These are phyloP conservation scores for Metellina segmentata DNA, from an alignment of 2,888 invertebrate species.

Conservation along the genomic window DNA sequence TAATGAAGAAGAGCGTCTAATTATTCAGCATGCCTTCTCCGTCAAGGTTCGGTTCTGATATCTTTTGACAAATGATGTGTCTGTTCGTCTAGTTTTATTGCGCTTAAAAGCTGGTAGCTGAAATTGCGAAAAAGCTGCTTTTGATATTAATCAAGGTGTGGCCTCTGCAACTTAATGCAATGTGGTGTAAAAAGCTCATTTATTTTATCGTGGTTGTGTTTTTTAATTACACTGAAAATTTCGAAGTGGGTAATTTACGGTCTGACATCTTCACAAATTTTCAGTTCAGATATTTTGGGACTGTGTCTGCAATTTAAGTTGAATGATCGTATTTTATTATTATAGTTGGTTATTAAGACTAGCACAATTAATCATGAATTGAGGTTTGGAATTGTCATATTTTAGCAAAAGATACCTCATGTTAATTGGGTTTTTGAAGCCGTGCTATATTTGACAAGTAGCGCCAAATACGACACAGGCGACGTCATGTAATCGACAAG, in stretches of 20 bases:
- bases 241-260: background rate
- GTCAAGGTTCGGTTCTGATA: background rate
- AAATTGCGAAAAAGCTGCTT: background rate
- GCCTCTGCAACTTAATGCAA: background rate
- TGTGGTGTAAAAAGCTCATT: background rate
- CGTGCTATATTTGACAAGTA: too few species aligned
- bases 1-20: constrained; percentile 43
- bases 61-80: constrained; percentile 37
- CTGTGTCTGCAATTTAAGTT: background rate
- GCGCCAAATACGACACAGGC: too few species aligned
- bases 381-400: background rate
- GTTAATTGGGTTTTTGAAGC: too few species aligned
- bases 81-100: constrained; percentile 22
- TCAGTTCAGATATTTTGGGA: background rate
- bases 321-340: background rate
- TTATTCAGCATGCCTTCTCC: constrained; percentile 9
- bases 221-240: background rate
- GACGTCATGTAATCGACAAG: too few species aligned
- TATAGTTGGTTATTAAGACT: background rate
- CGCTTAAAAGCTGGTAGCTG: background rate
- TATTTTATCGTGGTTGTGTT: background rate
- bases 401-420: too few species aligned
- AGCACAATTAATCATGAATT: background rate
- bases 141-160: constrained; percentile 10
- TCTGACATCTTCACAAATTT: background rate